Conservation (phyloP, 2,797 vertebrate species). For the Sebastes minor region DNA sequence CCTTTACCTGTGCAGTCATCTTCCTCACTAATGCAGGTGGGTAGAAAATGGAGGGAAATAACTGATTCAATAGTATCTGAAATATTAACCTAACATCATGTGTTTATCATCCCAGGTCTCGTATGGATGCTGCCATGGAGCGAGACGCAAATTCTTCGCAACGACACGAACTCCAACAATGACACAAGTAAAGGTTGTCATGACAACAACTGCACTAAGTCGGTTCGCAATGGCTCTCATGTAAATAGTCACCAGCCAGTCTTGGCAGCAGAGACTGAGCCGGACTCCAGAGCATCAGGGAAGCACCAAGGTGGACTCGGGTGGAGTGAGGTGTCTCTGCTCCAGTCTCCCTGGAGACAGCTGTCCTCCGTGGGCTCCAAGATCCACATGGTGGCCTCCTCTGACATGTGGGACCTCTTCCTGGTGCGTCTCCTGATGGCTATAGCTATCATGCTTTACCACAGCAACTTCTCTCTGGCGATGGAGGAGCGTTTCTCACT, state of each 20-base stretch:
- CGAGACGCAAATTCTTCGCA: constrained; percentile 60
- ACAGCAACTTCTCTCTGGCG: constrained; percentile 94
- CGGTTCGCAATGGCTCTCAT: constrained; percentile 60
- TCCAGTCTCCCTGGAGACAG: constrained; percentile 80
- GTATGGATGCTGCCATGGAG: constrained; percentile 91
- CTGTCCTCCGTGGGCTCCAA: constrained; percentile 80
- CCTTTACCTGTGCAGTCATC: constrained; percentile 89
- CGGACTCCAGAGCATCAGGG: not conserved
- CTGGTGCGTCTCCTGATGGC: constrained; percentile 92
- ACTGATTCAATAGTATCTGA: not conserved
- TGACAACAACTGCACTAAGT: constrained; percentile 45
- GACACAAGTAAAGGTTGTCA: constrained; percentile 36
- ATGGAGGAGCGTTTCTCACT: constrained; percentile 94
- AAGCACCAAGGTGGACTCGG: constrained; percentile 4
- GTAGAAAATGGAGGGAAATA: not conserved
- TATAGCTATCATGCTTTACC: constrained; percentile 91
- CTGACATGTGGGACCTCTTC: constrained; percentile 92
- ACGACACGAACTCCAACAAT: constrained; percentile 64
- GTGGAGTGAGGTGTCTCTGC: constrained; percentile 54
- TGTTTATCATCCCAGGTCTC: constrained; percentile 79
- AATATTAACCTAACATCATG: not conserved
- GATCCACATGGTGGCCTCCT: constrained; percentile 85
- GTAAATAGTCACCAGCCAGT: constrained; percentile 21
- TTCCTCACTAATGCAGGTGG: constrained; percentile 93
- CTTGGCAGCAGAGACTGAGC: not conserved